Conservation (phyloP, 1,140 invertebrate species). For the Drosophila pseudoananassae region DNA sequence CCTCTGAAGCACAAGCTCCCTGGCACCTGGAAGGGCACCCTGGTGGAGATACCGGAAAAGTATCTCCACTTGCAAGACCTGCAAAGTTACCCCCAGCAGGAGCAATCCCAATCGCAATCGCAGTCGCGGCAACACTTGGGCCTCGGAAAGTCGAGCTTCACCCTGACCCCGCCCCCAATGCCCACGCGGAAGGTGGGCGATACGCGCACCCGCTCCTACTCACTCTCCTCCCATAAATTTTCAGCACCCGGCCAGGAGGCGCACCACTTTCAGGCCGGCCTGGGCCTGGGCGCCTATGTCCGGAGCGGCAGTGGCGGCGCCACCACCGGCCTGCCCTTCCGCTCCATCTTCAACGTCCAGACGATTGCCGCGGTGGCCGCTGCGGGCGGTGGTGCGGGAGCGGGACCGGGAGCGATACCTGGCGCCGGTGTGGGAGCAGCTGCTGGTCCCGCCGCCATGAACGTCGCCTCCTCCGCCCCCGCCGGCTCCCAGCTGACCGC, state of each 20-base stretch:
- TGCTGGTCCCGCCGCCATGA: constrained; percentile 2
- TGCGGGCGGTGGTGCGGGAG: not conserved
- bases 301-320: not conserved
- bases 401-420: not conserved
- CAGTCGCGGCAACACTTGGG: constrained; percentile 4
- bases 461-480: constrained; percentile 55
- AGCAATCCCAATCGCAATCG: not conserved
- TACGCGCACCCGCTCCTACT: constrained; percentile 67
- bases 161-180: constrained; percentile 75
- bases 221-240: constrained; percentile 81
- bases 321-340: not conserved
- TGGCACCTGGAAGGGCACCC: not conserved
- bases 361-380: not conserved
- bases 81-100: too few species aligned
- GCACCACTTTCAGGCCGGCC: constrained; percentile 14
- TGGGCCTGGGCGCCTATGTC: constrained; percentile 16
- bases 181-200: constrained; percentile 69
- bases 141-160: constrained; percentile 47
- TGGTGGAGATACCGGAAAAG: constrained; percentile 42
- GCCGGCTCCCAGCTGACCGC: constrained; percentile 50
- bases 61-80: constrained; percentile 2
- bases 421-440: not conserved
- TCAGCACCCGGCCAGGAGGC: constrained; percentile 51
- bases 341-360: not conserved
- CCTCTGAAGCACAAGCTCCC: constrained; percentile 60